phyloP scores from a whole-genome alignment of 2,113 vertebrate species.

The Chamaea fasciata region DNA sequence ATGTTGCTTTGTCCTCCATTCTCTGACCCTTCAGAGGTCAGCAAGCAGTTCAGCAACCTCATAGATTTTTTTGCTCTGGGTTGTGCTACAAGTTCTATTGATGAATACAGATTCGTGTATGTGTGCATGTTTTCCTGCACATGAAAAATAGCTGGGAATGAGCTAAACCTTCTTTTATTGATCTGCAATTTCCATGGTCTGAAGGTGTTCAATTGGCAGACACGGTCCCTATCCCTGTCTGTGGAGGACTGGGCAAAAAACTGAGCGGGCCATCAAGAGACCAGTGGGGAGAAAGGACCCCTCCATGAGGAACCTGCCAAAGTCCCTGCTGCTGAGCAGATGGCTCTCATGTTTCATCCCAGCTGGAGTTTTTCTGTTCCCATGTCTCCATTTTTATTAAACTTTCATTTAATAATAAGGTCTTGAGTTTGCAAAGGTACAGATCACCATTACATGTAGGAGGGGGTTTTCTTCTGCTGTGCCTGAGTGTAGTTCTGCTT shows the following conservation, averaged over 20 bases:
- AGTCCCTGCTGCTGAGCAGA: background rate
- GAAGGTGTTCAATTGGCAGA: background rate
- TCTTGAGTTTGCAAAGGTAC: background rate
- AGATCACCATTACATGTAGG: fast-evolving
- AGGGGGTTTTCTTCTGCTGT: background rate
- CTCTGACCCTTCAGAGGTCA: background rate
- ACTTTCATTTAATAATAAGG: background rate
- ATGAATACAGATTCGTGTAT: fast-evolving
- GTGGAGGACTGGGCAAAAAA: background rate
- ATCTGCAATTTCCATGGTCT: background rate
- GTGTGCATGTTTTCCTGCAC: fast-evolving
- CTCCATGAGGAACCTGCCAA: fast-evolving
- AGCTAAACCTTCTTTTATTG: background rate
- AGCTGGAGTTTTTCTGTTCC: background rate
- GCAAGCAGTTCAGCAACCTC: background rate
- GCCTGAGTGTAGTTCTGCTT: background rate
- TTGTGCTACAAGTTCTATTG: background rate
- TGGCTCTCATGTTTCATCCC: background rate
- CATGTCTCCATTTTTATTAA: background rate
- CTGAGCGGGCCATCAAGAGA: background rate
- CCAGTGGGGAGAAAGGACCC: background rate
- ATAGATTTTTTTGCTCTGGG: background rate
- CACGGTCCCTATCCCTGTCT: no score
- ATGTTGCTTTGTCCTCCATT: background rate
- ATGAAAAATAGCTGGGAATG: background rate